Conservation (phyloP, 1,140 invertebrate genomes). For the Pseudomyrmex gracilis region DNA sequence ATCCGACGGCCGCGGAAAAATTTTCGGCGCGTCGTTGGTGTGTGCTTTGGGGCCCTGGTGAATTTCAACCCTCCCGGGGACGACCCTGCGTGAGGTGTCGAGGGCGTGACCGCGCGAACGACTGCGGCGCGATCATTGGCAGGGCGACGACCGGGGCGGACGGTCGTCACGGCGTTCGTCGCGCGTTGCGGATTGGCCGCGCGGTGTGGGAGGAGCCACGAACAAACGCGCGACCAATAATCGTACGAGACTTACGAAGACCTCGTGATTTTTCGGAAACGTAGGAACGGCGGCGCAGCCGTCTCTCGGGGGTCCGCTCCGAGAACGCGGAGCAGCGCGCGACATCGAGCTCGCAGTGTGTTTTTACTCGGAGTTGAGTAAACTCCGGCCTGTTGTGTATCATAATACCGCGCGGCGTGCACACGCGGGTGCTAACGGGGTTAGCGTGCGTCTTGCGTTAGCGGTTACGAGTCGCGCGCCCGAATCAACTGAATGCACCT, state of each 20-base stretch:
- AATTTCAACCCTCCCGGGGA: slow-evolving; percentile 57
- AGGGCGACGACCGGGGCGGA: slow-evolving; percentile 4
- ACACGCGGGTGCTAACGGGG: slow-evolving; percentile 79
- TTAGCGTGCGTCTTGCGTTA: slow-evolving; percentile 67
- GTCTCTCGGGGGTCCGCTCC: slow-evolving; percentile 46
- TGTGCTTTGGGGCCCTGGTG: slow-evolving; percentile 12
- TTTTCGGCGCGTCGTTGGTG: slow-evolving; percentile 63
- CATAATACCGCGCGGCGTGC: slow-evolving; percentile 81
- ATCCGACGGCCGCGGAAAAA: slow-evolving; percentile 70
- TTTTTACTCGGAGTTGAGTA: slow-evolving; percentile 85
- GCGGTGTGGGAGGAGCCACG: slow-evolving; percentile 35
- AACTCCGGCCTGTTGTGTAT: slow-evolving; percentile 85
- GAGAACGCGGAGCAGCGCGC: slow-evolving; percentile 67
- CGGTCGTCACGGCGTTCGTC: not conserved
- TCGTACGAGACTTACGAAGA: slow-evolving; percentile 13
- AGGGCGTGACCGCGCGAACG: slow-evolving; percentile 63
- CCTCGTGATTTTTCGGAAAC: slow-evolving; percentile 69
- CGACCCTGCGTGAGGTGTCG: slow-evolving; percentile 57
- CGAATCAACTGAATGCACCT: slow-evolving; percentile 69
- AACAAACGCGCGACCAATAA: slow-evolving; percentile 39
- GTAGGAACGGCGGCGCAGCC: slow-evolving; percentile 60
- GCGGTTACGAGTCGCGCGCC: slow-evolving; percentile 57
- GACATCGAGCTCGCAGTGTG: slow-evolving; percentile 82
- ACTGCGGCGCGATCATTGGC: slow-evolving; percentile 11
- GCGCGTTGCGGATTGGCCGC: slow-evolving; percentile 22